A percentile compares a stretch with the other conserved stretches of the same genome.
Evolutionary conservation across 1,140 invertebrate species (phyloP).

Genomic region (Drosophila busckii): DNA sequence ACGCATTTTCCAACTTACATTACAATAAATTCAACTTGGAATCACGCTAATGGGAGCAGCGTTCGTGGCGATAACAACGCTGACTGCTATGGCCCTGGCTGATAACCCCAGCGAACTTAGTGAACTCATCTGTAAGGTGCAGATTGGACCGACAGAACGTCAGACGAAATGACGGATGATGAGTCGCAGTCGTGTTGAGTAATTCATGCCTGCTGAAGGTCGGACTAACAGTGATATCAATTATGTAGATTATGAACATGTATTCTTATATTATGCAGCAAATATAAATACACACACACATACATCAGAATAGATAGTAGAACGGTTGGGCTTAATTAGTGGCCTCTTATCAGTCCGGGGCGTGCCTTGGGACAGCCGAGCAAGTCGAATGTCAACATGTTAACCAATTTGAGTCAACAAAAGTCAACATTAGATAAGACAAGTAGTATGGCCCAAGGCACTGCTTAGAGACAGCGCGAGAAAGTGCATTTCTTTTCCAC

Average conservation of each 20-base stretch:
- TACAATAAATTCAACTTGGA: conserved; percentile 18
- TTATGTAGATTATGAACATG: conserved; percentile 24
- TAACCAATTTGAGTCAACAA: conserved; percentile 77
- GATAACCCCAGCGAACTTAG: conserved; percentile 30
- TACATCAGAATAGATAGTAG: not conserved
- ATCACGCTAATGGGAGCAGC: conserved; percentile 43
- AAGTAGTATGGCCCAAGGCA: conserved; percentile 33
- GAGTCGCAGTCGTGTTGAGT: conserved; percentile 59
- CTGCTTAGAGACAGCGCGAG: conserved; percentile 6
- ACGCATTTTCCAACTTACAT: not conserved
- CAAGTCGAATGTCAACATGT: conserved; percentile 68
- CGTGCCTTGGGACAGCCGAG: conserved; percentile 2
- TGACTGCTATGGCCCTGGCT: conserved; percentile 37
- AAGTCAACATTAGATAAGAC: conserved; percentile 65
- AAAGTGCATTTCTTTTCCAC: too few relatives aligned
- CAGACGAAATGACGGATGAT: conserved; percentile 3
- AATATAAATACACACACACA: too few relatives aligned
- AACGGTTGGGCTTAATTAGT: conserved; percentile 21
- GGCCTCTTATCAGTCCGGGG: conserved; percentile 35
- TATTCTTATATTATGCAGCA: too few relatives aligned
- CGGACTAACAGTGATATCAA: conserved; percentile 35
- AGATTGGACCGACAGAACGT: not conserved
- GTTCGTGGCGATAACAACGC: conserved; percentile 45
- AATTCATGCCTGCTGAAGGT: conserved; percentile 65
- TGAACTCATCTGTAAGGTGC: conserved; percentile 20